Percentiles rank a stretch among this genome's conserved stretches.
Conservation (phyloP, 2,888 invertebrate genomes). For the Cheilosia vernalis region DNA sequence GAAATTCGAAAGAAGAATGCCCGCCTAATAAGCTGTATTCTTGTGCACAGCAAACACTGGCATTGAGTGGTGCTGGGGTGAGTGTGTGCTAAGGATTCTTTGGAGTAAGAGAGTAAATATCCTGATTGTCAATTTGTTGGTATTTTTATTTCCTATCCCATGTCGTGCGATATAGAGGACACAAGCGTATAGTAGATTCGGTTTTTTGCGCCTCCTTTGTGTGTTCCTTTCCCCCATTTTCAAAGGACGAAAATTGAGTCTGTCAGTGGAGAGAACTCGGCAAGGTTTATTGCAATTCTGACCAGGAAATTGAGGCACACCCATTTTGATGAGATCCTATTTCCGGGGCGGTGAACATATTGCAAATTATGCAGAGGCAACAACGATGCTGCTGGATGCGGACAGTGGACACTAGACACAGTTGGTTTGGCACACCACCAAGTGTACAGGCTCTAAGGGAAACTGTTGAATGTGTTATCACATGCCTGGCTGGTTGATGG, state of each 20-base stretch:
- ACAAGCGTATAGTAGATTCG: conserved; percentile 31
- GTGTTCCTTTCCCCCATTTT: conserved; percentile 18
- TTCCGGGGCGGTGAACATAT: conserved; percentile 73
- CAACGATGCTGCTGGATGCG: conserved; percentile 21
- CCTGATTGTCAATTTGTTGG: conserved; percentile 68
- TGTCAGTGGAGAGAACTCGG: conserved; percentile 10
- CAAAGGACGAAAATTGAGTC: conserved; percentile 50
- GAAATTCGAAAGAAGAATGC: conserved; percentile 24
- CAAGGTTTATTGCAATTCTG: conserved; percentile 71
- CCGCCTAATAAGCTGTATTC: conserved; percentile 64
- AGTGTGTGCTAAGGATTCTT: conserved; percentile 36
- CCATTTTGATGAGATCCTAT: conserved; percentile 75
- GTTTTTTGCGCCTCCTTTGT: conserved; percentile 35
- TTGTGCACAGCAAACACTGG: conserved; percentile 14
- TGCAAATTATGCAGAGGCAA: conserved; percentile 62
- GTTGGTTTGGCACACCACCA: conserved; percentile 15
- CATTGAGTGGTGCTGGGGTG: background rate
- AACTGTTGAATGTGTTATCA: conserved; percentile 58
- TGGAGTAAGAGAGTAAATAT: conserved; percentile 51
- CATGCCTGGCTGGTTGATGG: conserved; percentile 29
- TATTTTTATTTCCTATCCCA: conserved; percentile 57
- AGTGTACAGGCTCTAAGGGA: background rate
- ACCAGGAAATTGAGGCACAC: conserved; percentile 75
- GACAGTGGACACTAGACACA: conserved; percentile 35
- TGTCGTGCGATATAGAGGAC: conserved; percentile 36